These are phyloP conservation scores for Spodoptera frugiperda DNA, from an alignment of 1,140 invertebrate species.

Conservation along the genomic window DNA sequence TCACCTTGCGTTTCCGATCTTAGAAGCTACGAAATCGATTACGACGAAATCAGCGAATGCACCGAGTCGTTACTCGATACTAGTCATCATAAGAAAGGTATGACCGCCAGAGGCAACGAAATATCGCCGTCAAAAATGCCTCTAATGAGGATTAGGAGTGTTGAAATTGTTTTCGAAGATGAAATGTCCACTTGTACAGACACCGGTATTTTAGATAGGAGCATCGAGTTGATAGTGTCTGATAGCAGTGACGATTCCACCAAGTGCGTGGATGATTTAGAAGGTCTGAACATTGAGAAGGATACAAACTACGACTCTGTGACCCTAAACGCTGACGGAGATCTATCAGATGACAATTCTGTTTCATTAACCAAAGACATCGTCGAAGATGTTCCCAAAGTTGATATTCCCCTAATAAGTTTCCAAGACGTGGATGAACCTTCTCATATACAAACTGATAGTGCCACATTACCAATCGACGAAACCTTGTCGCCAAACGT, in stretches of 20 bases:
- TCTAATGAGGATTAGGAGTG: constrained; percentile 81
- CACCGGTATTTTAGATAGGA: constrained; percentile 72
- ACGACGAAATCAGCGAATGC: constrained; percentile 79
- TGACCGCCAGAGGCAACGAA: constrained; percentile 77
- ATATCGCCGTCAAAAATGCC: constrained; percentile 79
- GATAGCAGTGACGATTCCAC: constrained; percentile 79
- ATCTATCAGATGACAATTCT: constrained; percentile 76
- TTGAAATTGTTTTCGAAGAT: constrained; percentile 83
- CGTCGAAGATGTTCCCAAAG: constrained; percentile 46
- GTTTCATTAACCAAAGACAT: constrained; percentile 59
- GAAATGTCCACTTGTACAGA: constrained; percentile 79
- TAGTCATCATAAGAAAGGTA: constrained; percentile 62
- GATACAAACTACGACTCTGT: constrained; percentile 70
- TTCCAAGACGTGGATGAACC: constrained; percentile 50
- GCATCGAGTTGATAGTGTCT: constrained; percentile 69
- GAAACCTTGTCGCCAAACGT: constrained; percentile 68
- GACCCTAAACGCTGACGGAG: constrained; percentile 76
- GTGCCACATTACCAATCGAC: constrained; percentile 53
- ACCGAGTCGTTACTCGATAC: constrained; percentile 65
- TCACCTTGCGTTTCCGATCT: constrained; percentile 77
- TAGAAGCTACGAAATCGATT: constrained; percentile 81
- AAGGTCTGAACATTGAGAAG: constrained; percentile 67
- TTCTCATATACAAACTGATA: constrained; percentile 53
- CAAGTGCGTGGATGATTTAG: constrained; percentile 76
- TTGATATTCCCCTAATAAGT: constrained; percentile 47